Conservation (phyloP, 1,140 invertebrate genomes). For the Atta colombica region DNA sequence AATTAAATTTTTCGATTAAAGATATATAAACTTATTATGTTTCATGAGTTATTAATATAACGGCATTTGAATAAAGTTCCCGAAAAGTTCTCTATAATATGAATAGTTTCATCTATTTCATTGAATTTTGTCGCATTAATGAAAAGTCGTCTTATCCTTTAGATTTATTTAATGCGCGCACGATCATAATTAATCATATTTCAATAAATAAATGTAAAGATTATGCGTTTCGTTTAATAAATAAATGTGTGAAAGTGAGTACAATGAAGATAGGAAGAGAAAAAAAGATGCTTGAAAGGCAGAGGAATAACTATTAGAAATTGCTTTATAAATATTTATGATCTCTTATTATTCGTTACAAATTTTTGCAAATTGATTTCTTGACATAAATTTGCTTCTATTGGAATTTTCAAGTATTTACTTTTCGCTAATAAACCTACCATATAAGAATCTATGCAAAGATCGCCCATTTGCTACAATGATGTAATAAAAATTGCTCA, state of each 20-base stretch:
- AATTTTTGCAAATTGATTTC: no score
- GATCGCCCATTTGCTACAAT: no score
- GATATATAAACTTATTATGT: neutral
- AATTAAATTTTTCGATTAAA: constrained; percentile 4
- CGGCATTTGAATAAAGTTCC: neutral
- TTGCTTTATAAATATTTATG: neutral
- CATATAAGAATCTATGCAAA: neutral
- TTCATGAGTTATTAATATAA: neutral
- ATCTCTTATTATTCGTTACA: neutral
- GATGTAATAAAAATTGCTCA: no score
- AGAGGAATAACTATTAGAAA: neutral
- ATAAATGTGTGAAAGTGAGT: neutral
- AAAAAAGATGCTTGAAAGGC: neutral
- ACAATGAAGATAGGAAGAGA: neutral
- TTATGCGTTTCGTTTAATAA: no score
- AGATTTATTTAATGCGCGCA: neutral
- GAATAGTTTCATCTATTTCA: neutral
- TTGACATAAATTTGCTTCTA: neutral
- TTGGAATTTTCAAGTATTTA: neutral
- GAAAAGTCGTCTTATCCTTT: neutral
- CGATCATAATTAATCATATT: neutral
- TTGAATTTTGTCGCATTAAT: neutral
- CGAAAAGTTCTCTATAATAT: neutral
- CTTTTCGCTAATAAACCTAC: neutral
- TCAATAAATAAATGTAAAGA: neutral